A percentile compares a stretch with the other conserved stretches of the same genome.
phyloP scores from a whole-genome alignment of 2,113 vertebrate genomes.

The Chaetops frenatus region DNA sequence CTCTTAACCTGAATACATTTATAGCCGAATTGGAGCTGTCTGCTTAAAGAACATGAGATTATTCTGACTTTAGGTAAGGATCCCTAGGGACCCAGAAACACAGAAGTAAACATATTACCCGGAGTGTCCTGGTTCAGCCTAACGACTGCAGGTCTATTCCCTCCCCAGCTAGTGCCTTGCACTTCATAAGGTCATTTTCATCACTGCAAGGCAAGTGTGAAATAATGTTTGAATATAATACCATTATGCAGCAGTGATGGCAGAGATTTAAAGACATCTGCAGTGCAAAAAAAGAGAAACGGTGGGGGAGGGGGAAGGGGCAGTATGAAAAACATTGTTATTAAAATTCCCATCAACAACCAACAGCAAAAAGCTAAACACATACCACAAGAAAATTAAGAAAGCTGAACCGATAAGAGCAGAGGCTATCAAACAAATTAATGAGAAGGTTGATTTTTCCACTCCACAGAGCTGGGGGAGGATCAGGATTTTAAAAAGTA shows the following conservation, averaged over 20 bases:
- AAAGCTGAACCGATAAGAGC: not conserved
- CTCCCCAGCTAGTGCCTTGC: not conserved
- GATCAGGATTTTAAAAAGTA: not conserved
- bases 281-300: not conserved
- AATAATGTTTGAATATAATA: not conserved
- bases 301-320: not conserved
- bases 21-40: not conserved
- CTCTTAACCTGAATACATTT: not conserved
- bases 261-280: not conserved
- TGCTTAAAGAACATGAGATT: not conserved
- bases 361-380: not conserved
- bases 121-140: not conserved
- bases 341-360: not conserved
- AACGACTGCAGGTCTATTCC: not conserved
- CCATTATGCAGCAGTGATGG: not conserved
- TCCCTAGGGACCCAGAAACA: not conserved
- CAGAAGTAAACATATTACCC: not conserved
- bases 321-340: not conserved
- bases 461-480: not conserved
- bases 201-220: not conserved
- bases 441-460: not conserved
- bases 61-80: not conserved
- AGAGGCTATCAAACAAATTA: not conserved
- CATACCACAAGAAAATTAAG: not conserved
- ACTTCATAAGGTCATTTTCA: not conserved